Base-by-base conservation (phyloP, 2,888 invertebrate genomes). In the Tuberolachnus salignus region DNA sequence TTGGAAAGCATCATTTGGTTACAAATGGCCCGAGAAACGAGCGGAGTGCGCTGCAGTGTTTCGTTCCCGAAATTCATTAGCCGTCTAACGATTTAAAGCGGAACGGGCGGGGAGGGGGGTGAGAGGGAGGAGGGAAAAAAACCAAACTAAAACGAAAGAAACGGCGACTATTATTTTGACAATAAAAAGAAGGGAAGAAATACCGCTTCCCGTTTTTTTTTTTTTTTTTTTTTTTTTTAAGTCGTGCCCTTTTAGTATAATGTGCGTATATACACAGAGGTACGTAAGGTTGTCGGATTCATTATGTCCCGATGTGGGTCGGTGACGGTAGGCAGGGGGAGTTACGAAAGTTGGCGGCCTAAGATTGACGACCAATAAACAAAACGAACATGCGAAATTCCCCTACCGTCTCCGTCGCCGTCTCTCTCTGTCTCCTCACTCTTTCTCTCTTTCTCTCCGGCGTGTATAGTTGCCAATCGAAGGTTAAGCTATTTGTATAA, bases 401-500 rank as follows among this genome's bases (percentile, higher is more conserved):
- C 59, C 67, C 6, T 19, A 11, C 66, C 13, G 23, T 4, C 16
- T 26, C 49, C 11, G 1, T 11, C 63, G 1, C 10, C 10, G 6
- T 6, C 34, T 19, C 11, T 19, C 11, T n/a, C 1, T 23, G 16
- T 21, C 1, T 10, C 14, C 64, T 14, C 13, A 0, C 49, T 10
- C 11, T 19, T 4, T 10, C 61, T 42, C 23, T 10, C 44, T 21
- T 1, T 44, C 14, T 3, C 64, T 1, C 11, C 19, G 21, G 19
- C 11, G n/a, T 19, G n/a, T 53, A 34, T 6, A 9, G 74, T 66
- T 57, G 49, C 75, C 78, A 61, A 78, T 78, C 78, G 78, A 78
- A 78, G 78, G 78, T 78, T 78, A 78, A 78, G 78, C 78, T 69
- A 78, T 78, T 78, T 78, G 59, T 69, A 69, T 78, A 78, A 78